Evolutionary conservation across 2,888 invertebrate genomes (phyloP).

Genomic region (Synanthedon formicaeformis): DNA sequence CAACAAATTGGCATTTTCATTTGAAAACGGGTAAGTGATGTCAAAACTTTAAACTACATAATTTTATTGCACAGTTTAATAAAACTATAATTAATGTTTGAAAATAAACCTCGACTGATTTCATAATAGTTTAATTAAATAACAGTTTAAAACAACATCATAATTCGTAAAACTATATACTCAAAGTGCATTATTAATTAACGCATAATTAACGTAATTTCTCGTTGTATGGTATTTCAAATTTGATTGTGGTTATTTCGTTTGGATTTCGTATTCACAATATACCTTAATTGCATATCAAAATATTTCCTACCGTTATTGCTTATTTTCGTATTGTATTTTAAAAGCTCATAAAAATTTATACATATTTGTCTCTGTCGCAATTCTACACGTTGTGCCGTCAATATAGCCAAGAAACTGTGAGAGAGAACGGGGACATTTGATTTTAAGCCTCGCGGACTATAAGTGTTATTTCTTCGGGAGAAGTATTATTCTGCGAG

Average conservation of each 20-base stretch:
- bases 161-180: no score
- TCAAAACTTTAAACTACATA: no score
- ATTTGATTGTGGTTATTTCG: not conserved
- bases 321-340: slow-evolving; percentile 10
- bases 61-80: no score
- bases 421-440: slow-evolving; percentile 56
- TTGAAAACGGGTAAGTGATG: no score
- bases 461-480: slow-evolving; percentile 69
- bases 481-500: slow-evolving; percentile 69
- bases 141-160: no score
- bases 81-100: no score
- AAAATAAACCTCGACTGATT: no score
- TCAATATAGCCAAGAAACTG: slow-evolving; percentile 42
- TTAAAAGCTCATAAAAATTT: slow-evolving; percentile 20
- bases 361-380: slow-evolving; percentile 33
- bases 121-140: no score
- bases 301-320: slow-evolving; percentile 1
- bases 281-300: slow-evolving; percentile 3
- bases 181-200: no score
- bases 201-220: no score
- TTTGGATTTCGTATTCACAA: slow-evolving; percentile 2
- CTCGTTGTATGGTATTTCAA: no score
- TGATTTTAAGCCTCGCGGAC: slow-evolving; percentile 70
- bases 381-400: slow-evolving; percentile 43
- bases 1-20: no score